phyloP scores from a whole-genome alignment of 1,140 invertebrate genomes.

The Paraescarpia echinospica region DNA sequence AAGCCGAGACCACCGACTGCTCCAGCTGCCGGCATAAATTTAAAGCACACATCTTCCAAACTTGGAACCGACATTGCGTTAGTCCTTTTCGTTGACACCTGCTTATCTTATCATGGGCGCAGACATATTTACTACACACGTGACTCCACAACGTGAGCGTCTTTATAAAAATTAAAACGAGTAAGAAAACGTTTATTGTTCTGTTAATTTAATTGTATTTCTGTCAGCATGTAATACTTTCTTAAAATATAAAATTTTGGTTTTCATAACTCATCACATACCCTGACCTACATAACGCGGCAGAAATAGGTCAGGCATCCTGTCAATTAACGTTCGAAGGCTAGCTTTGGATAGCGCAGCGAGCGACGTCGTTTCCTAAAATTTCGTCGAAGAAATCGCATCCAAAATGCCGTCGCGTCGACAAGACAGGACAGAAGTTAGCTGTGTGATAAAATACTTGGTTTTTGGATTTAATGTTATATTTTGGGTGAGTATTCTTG shows the following conservation, averaged over 20 bases:
- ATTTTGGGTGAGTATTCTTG: conserved; percentile 81
- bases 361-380: neutral
- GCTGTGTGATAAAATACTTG: conserved; percentile 94
- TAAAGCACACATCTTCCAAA: conserved; percentile 23
- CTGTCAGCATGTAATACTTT: neutral
- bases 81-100: neutral
- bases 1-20: conserved; percentile 44
- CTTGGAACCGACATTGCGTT: conserved; percentile 15
- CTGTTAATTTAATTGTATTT: neutral
- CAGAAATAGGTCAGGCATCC: neutral
- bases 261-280: neutral
- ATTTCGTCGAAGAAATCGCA: neutral
- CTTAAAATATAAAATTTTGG: neutral
- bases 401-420: conserved; percentile 22
- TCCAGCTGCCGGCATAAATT: conserved; percentile 41
- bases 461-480: conserved; percentile 96
- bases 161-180: neutral
- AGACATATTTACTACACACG: conserved; percentile 21
- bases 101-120: conserved; percentile 15
- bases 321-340: neutral
- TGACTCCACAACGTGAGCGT: neutral
- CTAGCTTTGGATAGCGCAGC: neutral
- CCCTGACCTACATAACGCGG: neutral
- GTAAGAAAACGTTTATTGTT: neutral
- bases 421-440: conserved; percentile 73